Evolutionary conservation across 2,888 invertebrate species (phyloP), one percentile per base, ranked within the genome.

Genomic region (Mythimna pallens): DNA sequence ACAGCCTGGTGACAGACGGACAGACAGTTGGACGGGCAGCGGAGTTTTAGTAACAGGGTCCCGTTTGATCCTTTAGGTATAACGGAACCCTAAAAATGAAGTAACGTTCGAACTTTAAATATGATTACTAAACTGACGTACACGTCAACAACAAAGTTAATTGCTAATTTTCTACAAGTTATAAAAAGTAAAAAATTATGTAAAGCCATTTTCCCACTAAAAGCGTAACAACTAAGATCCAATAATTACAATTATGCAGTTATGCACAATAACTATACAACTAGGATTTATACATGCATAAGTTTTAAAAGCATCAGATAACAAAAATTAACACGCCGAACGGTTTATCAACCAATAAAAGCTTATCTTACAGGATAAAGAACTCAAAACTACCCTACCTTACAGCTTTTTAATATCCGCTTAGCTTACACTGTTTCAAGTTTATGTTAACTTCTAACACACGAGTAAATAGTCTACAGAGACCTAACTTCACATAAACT

Each of bases 401-500:
- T 3, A 65, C 59, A 54, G 67, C 30, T 55, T 73, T 78, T 73
- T 78, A 78, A 69, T 68, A 65, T 58, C 40, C 30, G 57, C 22
- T 69, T 54, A 65, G 43, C n/a, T 65, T 54, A 54, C 58, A 77
- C 70, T 64, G 59, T 54, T 59, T 70, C 9, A 70, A 43, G 43
- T 52, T 22, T 30, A 64, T n/a, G 36, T 9, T 36, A 64, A 70
- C 36, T 58, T 63, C 47, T 54, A 10, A 3, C 30, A 43, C 54
- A 47, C 3, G 70, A 70, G 76, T 70, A 70, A 59, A 40, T 64
- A n/a, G 30, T 4, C 1, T 7, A 70, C 77, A 77, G 77, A 76
- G 30, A 14, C 22, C 2, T 58, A 58, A 58, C 58, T 58, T 34
- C 9, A 58, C 10, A 58, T 20, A 36, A 36, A 34, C 9, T 58